Base-by-base conservation (phyloP, 1,140 invertebrate genomes). In the Drosophila ambigua region DNA sequence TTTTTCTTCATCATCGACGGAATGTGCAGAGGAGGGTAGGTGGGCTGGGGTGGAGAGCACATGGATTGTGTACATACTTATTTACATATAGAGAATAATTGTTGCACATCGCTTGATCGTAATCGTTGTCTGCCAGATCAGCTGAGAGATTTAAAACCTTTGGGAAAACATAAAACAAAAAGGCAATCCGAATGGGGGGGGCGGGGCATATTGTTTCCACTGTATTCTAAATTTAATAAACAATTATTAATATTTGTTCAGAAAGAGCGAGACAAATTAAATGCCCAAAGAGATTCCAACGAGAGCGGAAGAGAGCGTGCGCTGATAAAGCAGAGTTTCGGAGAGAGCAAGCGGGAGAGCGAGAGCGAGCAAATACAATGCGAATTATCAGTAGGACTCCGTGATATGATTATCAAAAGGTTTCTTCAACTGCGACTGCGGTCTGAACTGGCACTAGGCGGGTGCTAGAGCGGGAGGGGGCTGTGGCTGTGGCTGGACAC, bases 381-480 rank as follows among this genome's bases (percentile, higher is more conserved):
- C 78, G 83, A 87, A 82, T 88, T 87, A 87, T 87, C 82, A 87
- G 82, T 77, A 71, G 82, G 59, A 82, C 82, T 81, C 74, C 82
- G 82, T 87, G 82, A 87, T 87, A 88, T 87, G 82, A 87, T 82
- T 87, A 85, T 85, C 82, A 85, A 85, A 78, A 85, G 78, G 82
- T 82, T 81, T 77, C 28, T 39, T 39, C 35, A 39, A 39, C 35
- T 39, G 35, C 35, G 35, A 39, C 35, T 39, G 11, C 35, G 35
- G 4, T 28, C 11, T 39, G 35, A 39, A 45, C 41, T 35, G 45
- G 26, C 44, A 13, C 6, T 39, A 11, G 5, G 20, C n/a, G 6
- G 39, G 11, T 1, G 39, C 9, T 4, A 48, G 13, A 24, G 15
- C 8, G 23, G 23, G 2, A 24, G 23, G 23, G 23, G 23, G 23